Base-by-base conservation (phyloP, 2,797 vertebrate species). In the Sebastes nivosus region DNA sequence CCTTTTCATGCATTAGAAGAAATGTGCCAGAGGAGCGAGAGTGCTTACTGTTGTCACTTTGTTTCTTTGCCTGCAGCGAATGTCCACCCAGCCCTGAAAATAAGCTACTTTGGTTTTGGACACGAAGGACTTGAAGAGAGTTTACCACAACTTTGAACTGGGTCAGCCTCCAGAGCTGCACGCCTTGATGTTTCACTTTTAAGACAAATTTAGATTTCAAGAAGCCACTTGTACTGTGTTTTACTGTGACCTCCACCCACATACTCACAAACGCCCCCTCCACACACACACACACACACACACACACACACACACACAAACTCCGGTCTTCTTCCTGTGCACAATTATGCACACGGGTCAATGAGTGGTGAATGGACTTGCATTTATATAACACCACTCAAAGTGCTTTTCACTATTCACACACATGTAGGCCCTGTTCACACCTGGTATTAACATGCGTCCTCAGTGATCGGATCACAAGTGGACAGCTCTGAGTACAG, bases 41-140 rank as follows among this genome's bases (percentile, higher is more conserved):
- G 22, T 14, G 55, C 67, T 67, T 32, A 34, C 65, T 71, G 38
- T 22, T 65, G 68, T 70, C 72, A 72, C 79, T 82, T 81, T 79
- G 74, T 75, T 64, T 64, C 57, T 70, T 20, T 77, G 67, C 61
- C 75, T 71, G 38, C 67, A 61, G 65, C 67, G 13, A 70, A 61
- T 27, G 16, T 76, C 79, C 27, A 68, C 57, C 60, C 58, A 25
- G 60, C 68, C 34, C 60, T 67, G 54, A 80, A 83, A 81, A 82
- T 79, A 71, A 64, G n/a, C 18, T 9, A 27, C 2, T 46, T 32
- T 72, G 68, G 60, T 50, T 83, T 52, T 69, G 70, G 67, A 69
- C 57, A 68, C 6, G 10, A 29, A 63, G 34, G n/a, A 70, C 50
- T 71, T 59, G 50, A 78, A 77, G 60, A 54, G 29, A 67, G 42